phyloP scores from a whole-genome alignment of 2,113 vertebrate species.

The Ascaphus truei region DNA sequence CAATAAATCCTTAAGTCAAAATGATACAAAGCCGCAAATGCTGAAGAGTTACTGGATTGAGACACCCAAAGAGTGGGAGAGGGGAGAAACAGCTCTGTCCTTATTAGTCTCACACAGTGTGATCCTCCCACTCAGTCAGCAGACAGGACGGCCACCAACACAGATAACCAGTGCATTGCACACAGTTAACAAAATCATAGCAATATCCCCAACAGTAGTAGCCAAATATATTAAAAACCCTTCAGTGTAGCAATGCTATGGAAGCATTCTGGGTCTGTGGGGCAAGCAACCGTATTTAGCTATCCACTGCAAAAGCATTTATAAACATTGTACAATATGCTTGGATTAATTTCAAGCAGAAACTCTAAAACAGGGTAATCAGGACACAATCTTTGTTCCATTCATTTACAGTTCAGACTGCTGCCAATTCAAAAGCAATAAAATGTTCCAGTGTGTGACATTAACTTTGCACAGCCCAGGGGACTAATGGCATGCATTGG shows the following conservation, averaged over 20 bases:
- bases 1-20: slow-evolving; percentile 41
- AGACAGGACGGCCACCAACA: slow-evolving; percentile 57
- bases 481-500: slow-evolving; percentile 18
- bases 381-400: not conserved
- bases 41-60: slow-evolving; percentile 52
- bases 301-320: not conserved
- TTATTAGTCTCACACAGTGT: slow-evolving; percentile 89
- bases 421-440: not conserved
- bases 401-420: slow-evolving; percentile 30
- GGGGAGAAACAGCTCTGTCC: slow-evolving; percentile 80
- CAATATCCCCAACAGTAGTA: not conserved
- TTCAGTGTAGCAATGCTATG: not conserved
- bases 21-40: slow-evolving; percentile 45
- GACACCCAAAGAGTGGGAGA: slow-evolving; percentile 59
- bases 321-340: not conserved
- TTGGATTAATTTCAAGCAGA: not conserved
- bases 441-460: slow-evolving; percentile 36
- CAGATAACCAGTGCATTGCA: slow-evolving; percentile 3
- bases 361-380: not conserved
- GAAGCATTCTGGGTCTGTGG: too few relatives aligned
- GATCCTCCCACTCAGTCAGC: slow-evolving; percentile 92
- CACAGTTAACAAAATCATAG: not conserved
- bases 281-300: not conserved
- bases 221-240: not conserved
- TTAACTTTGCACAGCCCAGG: slow-evolving; percentile 26